phyloP scores from a whole-genome alignment of 1,140 invertebrate genomes.

The Venustaconcha ellipsiformis region DNA sequence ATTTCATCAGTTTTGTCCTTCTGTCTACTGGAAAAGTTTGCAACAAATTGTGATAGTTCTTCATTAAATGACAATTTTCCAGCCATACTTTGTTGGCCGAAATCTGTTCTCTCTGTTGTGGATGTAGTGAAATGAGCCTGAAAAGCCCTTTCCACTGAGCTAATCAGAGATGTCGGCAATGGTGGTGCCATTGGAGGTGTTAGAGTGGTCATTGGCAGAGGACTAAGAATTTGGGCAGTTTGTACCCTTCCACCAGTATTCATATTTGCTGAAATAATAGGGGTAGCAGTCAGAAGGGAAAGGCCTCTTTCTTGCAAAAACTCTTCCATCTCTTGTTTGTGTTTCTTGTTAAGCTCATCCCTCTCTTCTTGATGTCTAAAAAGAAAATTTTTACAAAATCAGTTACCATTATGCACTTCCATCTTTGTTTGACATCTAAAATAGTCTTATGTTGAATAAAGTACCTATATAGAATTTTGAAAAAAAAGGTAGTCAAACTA shows the following conservation, averaged over 20 bases:
- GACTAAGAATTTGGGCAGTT: slow-evolving; percentile 25
- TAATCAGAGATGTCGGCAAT: slow-evolving; percentile 29
- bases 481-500: no score
- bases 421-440: no score
- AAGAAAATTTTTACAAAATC: background rate
- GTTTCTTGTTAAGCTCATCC: slow-evolving; percentile 18
- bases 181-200: slow-evolving; percentile 24
- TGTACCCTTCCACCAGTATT: background rate
- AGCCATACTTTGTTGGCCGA: slow-evolving; percentile 1
- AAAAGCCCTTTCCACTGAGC: background rate
- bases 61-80: slow-evolving; percentile 19
- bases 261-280: slow-evolving; percentile 8
- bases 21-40: slow-evolving; percentile 2
- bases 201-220: slow-evolving; percentile 23
- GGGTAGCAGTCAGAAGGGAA: slow-evolving; percentile 9
- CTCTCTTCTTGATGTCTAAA: slow-evolving; percentile 29
- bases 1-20: no score
- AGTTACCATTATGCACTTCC: no score
- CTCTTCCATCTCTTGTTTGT: slow-evolving; percentile 23
- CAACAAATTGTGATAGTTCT: slow-evolving; percentile 17
- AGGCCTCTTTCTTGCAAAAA: slow-evolving; percentile 19
- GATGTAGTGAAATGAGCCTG: no score
- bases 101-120: slow-evolving; percentile 1
- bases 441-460: no score
- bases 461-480: no score